phyloP scores from a whole-genome alignment of 2,888 invertebrate species.

The Apodemia duryi region DNA sequence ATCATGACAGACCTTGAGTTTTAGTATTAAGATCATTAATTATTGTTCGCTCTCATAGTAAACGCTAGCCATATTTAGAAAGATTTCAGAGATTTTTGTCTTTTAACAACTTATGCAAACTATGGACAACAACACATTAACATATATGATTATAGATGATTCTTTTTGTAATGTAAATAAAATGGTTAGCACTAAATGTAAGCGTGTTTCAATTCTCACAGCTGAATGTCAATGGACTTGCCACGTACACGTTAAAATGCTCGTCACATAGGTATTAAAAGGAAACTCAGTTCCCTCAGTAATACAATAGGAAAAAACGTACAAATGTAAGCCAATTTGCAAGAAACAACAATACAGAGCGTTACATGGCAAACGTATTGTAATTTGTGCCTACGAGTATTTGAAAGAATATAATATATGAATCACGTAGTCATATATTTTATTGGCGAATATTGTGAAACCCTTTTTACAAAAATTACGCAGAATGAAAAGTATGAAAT shows the following conservation, averaged over 20 bases:
- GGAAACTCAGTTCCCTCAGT: constrained; percentile 13
- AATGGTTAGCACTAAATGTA: not conserved
- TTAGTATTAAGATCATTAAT: too few relatives aligned
- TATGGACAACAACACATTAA: not conserved
- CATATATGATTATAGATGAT: constrained; percentile 6
- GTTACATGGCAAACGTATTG: not conserved
- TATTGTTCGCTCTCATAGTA: too few relatives aligned
- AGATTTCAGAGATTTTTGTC: too few relatives aligned
- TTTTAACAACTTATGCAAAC: not conserved
- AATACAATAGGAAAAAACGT: constrained; percentile 11
- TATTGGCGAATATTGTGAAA: not conserved
- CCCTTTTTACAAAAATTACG: not conserved
- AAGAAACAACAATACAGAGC: not conserved
- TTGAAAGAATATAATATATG: too few relatives aligned
- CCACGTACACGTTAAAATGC: constrained; percentile 28
- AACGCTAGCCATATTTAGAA: too few relatives aligned
- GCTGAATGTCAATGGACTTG: constrained; percentile 24
- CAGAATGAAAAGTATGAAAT: too few relatives aligned
- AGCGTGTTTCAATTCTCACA: constrained; percentile 23
- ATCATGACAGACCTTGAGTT: too few relatives aligned
- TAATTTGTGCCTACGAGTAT: not conserved
- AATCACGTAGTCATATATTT: too few relatives aligned
- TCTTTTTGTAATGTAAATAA: constrained; percentile 8
- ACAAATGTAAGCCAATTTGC: constrained; percentile 2
- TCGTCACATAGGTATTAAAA: constrained; percentile 20